A percentile compares a stretch with the other conserved stretches of the same genome.
Conservation (phyloP, 2,888 invertebrate genomes). For the Eilema depressum region DNA sequence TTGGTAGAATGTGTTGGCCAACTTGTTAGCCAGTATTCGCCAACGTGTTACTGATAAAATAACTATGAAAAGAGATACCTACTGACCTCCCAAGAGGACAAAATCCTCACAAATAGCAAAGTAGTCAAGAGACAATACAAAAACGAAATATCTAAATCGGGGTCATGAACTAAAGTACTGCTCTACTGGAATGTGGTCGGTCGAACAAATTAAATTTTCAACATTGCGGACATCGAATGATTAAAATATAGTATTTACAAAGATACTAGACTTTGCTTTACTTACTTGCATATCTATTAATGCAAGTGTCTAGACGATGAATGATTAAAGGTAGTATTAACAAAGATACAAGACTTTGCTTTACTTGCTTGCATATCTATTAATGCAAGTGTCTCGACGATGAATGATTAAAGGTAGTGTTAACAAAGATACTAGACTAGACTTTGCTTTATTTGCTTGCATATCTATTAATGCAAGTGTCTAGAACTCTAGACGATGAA, state of each 20-base stretch:
- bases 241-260: neutral
- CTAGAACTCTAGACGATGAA: neutral
- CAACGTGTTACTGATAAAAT: no score
- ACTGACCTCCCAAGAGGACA: neutral
- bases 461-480: neutral
- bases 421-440: neutral
- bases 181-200: neutral
- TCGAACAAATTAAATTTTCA: neutral
- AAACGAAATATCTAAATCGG: slow-evolving; percentile 1
- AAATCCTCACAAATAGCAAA: neutral
- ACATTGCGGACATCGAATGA: neutral
- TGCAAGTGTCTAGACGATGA: neutral
- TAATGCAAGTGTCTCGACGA: neutral
- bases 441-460: neutral
- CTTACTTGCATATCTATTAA: neutral
- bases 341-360: neutral
- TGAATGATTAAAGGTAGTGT: neutral
- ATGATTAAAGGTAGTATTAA: neutral
- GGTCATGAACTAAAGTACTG: neutral
- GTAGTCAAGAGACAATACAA: neutral
- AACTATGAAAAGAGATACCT: neutral
- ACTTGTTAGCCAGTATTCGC: no score
- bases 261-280: neutral
- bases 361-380: neutral
- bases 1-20: no score